These are phyloP conservation scores for Hyalella azteca DNA, from an alignment of 2,888 invertebrate species.

Conservation along the genomic window DNA sequence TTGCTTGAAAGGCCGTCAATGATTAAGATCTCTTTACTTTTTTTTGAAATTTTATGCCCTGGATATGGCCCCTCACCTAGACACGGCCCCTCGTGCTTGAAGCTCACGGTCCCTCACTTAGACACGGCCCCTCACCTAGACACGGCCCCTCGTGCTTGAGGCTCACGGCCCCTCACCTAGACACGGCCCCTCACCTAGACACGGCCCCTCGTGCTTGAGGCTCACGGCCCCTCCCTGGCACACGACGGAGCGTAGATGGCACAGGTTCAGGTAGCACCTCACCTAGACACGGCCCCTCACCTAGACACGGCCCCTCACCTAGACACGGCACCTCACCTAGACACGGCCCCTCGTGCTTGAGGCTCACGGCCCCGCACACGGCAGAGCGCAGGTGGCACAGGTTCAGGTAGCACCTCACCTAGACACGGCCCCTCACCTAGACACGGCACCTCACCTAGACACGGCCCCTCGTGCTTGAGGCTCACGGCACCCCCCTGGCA, in stretches of 20 bases:
- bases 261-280: slow-evolving; percentile 65
- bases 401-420: slow-evolving; percentile 64
- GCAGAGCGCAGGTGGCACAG: slow-evolving; percentile 63
- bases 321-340: slow-evolving; percentile 43
- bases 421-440: too few species aligned
- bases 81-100: too few species aligned
- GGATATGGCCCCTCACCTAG: too few species aligned
- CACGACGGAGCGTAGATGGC: slow-evolving; percentile 62
- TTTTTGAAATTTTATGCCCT: too few species aligned
- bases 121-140: slow-evolving; percentile 38
- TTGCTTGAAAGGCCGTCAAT: too few species aligned
- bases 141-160: slow-evolving; percentile 46
- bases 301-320: too few species aligned
- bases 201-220: slow-evolving; percentile 46
- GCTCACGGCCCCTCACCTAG: slow-evolving; percentile 39
- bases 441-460: slow-evolving; percentile 39
- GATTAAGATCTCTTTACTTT: too few species aligned
- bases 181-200: slow-evolving; percentile 56
- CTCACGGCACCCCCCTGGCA: slow-evolving; percentile 44
- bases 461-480: slow-evolving; percentile 46
- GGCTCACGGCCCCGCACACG: slow-evolving; percentile 44
- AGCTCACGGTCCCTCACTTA: too few species aligned
- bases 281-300: too few species aligned
- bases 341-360: slow-evolving; percentile 48
- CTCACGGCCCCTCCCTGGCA: slow-evolving; percentile 44